These are phyloP conservation scores for Leucoraja erinaceus DNA, from an alignment of 2,113 vertebrate genomes.

Conservation along the genomic window DNA sequence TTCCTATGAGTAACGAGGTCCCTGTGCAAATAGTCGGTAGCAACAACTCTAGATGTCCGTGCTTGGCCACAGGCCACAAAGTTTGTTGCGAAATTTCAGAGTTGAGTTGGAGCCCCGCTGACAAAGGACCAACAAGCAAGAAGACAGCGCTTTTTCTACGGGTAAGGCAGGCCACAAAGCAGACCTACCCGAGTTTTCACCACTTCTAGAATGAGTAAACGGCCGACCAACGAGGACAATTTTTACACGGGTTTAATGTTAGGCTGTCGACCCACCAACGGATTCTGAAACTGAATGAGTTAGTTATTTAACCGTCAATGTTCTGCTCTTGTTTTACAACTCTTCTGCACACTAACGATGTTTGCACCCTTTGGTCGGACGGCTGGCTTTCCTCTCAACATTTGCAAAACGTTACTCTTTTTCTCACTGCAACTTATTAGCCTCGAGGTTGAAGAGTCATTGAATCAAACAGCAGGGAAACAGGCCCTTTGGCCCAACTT, in stretches of 20 bases:
- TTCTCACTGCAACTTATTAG: not conserved
- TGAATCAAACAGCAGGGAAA: no score
- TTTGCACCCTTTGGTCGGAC: not conserved
- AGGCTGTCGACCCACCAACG: not conserved
- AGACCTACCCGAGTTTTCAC: not conserved
- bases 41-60: not conserved
- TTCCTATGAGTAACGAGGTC: not conserved
- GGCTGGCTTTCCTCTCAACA: not conserved
- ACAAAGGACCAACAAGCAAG: not conserved
- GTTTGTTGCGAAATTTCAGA: not conserved
- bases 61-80: not conserved
- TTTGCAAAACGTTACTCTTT: not conserved
- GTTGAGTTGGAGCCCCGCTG: not conserved
- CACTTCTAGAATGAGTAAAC: conserved; percentile 26
- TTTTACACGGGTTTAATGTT: not conserved
- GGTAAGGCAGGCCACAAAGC: not conserved
- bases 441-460: not conserved
- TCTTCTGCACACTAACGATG: not conserved
- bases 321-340: not conserved
- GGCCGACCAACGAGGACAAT: not conserved
- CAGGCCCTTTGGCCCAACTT: no score
- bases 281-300: not conserved
- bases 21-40: not conserved
- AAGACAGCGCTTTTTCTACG: not conserved
- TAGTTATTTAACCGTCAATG: not conserved